phyloP scores from a whole-genome alignment of 2,797 vertebrate genomes.

The Carcharodon carcharias region DNA sequence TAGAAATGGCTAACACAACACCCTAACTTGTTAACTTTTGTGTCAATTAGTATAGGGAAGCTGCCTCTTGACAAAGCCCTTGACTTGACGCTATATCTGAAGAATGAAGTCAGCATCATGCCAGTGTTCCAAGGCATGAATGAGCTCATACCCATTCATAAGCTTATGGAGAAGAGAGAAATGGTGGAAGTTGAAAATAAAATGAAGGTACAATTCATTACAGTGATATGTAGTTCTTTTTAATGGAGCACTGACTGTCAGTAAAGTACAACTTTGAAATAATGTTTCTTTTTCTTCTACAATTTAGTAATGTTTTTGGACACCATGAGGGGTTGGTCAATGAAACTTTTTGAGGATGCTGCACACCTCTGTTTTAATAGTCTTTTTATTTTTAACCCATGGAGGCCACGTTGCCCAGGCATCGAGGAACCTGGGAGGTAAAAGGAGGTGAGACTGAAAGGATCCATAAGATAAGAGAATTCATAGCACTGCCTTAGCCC shows the following conservation, averaged over 20 bases:
- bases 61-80: constrained; percentile 74
- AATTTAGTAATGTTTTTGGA: neutral
- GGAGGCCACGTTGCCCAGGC: neutral
- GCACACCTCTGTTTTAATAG: neutral
- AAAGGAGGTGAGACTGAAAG: neutral
- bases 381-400: neutral
- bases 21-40: neutral
- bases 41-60: constrained; percentile 61
- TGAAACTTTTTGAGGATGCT: neutral
- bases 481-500: neutral
- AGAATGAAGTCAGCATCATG: constrained; percentile 72
- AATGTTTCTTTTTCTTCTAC: neutral
- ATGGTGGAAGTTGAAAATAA: constrained; percentile 65
- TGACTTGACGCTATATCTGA: constrained; percentile 78
- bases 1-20: neutral
- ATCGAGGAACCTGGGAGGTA: neutral
- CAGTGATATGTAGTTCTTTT: neutral
- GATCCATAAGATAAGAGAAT: neutral
- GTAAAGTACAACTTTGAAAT: neutral
- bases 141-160: constrained; percentile 77
- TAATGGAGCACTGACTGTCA: neutral
- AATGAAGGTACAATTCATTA: constrained; percentile 61
- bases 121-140: constrained; percentile 73
- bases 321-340: neutral
- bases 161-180: constrained; percentile 81